Percentiles rank a stretch among this genome's conserved stretches.
Evolutionary conservation across 1,140 invertebrate species (phyloP).

Genomic region (Apis cerana): DNA sequence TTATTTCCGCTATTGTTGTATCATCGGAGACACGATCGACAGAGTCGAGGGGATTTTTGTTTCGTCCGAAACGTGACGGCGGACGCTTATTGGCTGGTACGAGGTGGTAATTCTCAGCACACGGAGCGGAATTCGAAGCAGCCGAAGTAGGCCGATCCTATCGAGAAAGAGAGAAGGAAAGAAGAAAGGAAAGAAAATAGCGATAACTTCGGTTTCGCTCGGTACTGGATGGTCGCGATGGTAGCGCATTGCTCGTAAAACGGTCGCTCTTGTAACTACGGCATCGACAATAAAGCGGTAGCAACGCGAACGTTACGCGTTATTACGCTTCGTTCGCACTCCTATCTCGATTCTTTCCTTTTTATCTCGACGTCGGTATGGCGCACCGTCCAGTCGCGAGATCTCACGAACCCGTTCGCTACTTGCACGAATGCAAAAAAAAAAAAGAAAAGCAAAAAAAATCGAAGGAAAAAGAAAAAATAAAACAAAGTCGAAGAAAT

Average conservation of each 20-base stretch:
- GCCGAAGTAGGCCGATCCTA: background rate
- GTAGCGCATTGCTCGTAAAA: conserved; percentile 45
- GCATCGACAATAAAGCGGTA: conserved; percentile 39
- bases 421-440: too few relatives aligned
- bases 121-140: background rate
- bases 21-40: background rate
- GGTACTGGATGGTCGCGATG: conserved; percentile 12
- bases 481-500: conserved; percentile 44
- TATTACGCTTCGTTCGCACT: conserved; percentile 37
- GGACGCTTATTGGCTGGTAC: conserved; percentile 36
- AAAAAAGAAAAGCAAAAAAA: too few relatives aligned
- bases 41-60: background rate
- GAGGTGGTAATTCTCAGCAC: conserved; percentile 27
- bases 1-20: background rate
- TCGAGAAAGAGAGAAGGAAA: background rate
- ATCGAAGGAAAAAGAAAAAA: background rate
- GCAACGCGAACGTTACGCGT: conserved; percentile 40
- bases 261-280: conserved; percentile 50
- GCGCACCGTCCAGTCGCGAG: too few relatives aligned
- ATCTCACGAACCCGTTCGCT: background rate
- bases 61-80: background rate
- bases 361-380: conserved; percentile 20
- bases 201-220: conserved; percentile 47
- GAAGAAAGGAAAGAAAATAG: conserved; percentile 28
- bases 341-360: background rate